Conservation (phyloP, 2,888 invertebrate species). For the Pterobdella sp. region DNA sequence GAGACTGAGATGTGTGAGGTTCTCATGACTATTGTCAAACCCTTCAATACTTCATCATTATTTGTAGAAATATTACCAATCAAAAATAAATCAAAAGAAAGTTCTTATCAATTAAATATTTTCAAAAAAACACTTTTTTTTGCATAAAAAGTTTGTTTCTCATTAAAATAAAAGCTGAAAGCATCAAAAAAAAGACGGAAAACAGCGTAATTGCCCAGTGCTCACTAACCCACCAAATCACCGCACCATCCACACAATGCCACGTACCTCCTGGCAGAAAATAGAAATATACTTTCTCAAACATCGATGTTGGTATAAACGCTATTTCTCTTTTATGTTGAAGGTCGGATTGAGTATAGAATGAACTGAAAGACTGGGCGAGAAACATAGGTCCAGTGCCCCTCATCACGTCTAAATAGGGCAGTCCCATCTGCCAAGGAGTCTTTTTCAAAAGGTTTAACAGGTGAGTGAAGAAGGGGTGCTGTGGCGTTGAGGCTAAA, state of each 20-base stretch:
- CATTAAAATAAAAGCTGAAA: too few relatives aligned
- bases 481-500: constrained; percentile 14
- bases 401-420: constrained; percentile 25
- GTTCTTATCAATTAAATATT: too few relatives aligned
- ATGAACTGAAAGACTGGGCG: not conserved
- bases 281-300: constrained; percentile 15
- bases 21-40: too few relatives aligned
- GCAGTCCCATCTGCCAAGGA: not conserved
- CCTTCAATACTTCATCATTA: too few relatives aligned
- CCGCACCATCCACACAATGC: constrained; percentile 24
- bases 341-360: not conserved
- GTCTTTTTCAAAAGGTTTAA: not conserved
- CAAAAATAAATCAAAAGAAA: too few relatives aligned
- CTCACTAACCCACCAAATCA: constrained; percentile 19
- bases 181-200: not conserved
- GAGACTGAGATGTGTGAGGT: too few relatives aligned
- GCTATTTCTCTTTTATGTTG: constrained; percentile 11
- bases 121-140: too few relatives aligned
- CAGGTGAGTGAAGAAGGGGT: constrained; percentile 13
- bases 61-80: too few relatives aligned
- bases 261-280: constrained; percentile 11
- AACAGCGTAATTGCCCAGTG: not conserved
- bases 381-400: constrained; percentile 24
- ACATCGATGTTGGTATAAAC: not conserved
- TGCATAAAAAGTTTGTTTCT: too few relatives aligned